These are phyloP conservation scores for Notoglanidium macrostoma DNA, from an alignment of 2,797 vertebrate genomes.

Conservation along the genomic window DNA sequence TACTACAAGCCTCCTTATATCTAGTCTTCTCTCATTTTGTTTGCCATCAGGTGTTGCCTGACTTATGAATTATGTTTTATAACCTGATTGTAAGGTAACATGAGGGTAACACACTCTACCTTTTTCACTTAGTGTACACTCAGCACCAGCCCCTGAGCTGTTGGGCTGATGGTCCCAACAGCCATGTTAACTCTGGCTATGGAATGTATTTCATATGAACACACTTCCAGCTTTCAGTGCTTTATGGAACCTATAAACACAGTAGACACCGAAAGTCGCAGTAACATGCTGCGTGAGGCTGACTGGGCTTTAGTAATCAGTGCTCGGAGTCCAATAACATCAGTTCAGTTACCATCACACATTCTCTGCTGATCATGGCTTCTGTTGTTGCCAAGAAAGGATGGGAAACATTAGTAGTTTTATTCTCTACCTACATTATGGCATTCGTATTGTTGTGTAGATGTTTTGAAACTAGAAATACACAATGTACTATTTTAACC, in stretches of 20 bases:
- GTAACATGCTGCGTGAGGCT: conserved; percentile 12
- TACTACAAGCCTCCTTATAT: conserved; percentile 26
- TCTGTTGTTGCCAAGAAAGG: neutral
- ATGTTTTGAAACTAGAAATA: neutral
- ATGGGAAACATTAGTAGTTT: neutral
- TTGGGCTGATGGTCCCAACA: conserved; percentile 35
- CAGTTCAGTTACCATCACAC: conserved; percentile 17
- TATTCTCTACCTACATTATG: neutral
- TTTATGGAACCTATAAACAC: conserved; percentile 57
- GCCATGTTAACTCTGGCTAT: conserved; percentile 53
- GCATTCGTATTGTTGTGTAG: neutral
- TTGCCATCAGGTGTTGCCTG: conserved; percentile 12
- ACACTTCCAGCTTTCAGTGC: conserved; percentile 51
- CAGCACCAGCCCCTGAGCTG: conserved; percentile 10
- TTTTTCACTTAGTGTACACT: conserved; percentile 35
- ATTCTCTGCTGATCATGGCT: neutral
- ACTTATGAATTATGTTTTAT: conserved; percentile 28
- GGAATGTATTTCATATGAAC: conserved; percentile 49
- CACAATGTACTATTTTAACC: neutral
- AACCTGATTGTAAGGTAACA: conserved; percentile 4
- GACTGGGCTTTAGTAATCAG: neutral
- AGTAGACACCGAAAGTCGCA: conserved; percentile 1
- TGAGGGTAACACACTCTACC: neutral
- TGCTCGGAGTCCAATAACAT: conserved; percentile 2
- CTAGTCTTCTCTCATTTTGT: conserved; percentile 24